These are phyloP conservation scores for Aphelenchoides besseyi DNA, from an alignment of 1,140 invertebrate species.

Conservation along the genomic window DNA sequence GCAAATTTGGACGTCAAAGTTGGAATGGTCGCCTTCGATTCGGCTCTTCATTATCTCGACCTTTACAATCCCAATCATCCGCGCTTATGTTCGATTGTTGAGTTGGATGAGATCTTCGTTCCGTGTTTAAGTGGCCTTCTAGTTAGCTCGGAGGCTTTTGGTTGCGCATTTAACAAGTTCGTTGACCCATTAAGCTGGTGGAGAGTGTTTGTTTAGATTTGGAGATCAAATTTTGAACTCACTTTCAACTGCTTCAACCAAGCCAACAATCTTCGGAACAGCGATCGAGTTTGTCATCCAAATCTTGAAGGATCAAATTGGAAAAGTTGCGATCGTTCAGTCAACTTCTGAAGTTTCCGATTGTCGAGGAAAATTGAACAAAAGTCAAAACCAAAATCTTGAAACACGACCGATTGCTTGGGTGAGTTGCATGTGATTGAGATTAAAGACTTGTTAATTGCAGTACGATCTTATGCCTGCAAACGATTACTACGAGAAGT, in stretches of 20 bases:
- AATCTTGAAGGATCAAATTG: too few relatives aligned
- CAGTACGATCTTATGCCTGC: background rate
- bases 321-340: too few relatives aligned
- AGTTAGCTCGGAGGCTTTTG: background rate
- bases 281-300: too few relatives aligned
- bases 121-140: background rate
- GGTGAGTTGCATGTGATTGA: too few relatives aligned
- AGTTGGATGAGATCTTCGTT: background rate
- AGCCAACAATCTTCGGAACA: too few relatives aligned
- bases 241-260: too few relatives aligned
- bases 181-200: too few relatives aligned
- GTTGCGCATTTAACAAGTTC: background rate
- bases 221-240: too few relatives aligned
- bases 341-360: too few relatives aligned
- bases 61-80: background rate
- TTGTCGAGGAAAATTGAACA: too few relatives aligned
- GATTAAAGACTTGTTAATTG: background rate
- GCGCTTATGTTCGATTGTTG: background rate
- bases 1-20: background rate
- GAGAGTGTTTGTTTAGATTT: too few relatives aligned
- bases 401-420: background rate
- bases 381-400: background rate
- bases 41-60: background rate
- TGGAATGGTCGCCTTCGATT: background rate
- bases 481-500: background rate